A percentile compares a stretch with the other conserved stretches of the same genome.
phyloP scores from a whole-genome alignment of 1,140 invertebrate genomes.

The Drosophila bipectinata region DNA sequence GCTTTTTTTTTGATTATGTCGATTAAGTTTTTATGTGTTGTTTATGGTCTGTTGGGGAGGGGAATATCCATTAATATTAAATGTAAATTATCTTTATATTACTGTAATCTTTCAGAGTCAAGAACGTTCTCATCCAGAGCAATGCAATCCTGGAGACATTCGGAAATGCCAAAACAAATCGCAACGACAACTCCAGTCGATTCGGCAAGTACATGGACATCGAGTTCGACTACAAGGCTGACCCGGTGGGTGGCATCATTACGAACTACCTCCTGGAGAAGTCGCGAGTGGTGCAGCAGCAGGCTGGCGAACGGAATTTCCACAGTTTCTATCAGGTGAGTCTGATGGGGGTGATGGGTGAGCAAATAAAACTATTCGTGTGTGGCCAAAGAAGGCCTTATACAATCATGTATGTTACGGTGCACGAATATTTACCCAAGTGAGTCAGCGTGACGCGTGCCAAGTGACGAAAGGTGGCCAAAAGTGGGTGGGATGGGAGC shows the following conservation, averaged over 20 bases:
- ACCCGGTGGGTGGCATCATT: constrained; percentile 97
- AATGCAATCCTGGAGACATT: constrained; percentile 98
- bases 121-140: constrained; percentile 98
- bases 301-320: constrained; percentile 97
- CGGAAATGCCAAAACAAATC: constrained; percentile 98
- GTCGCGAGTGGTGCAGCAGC: constrained; percentile 96
- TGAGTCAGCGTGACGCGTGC: constrained; percentile 71
- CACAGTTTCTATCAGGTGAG: constrained; percentile 98
- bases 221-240: constrained; percentile 99
- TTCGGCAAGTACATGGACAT: constrained; percentile 99
- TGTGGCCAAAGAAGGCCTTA: neutral
- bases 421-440: constrained; percentile 22
- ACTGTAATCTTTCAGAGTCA: constrained; percentile 89
- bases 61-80: neutral
- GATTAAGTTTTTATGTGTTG: constrained; percentile 26
- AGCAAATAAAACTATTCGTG: constrained; percentile 2
- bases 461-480: constrained; percentile 39
- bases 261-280: constrained; percentile 99
- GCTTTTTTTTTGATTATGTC: constrained; percentile 29
- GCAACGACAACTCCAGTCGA: constrained; percentile 98
- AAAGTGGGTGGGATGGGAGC: neutral
- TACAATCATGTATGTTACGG: constrained; percentile 2
- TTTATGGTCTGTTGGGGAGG: neutral
- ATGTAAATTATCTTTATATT: neutral
- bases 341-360: neutral